Percentiles rank a stretch among this genome's conserved stretches.
Evolutionary conservation across 2,888 invertebrate genomes (phyloP).

Genomic region (Drosophila mulleri): DNA sequence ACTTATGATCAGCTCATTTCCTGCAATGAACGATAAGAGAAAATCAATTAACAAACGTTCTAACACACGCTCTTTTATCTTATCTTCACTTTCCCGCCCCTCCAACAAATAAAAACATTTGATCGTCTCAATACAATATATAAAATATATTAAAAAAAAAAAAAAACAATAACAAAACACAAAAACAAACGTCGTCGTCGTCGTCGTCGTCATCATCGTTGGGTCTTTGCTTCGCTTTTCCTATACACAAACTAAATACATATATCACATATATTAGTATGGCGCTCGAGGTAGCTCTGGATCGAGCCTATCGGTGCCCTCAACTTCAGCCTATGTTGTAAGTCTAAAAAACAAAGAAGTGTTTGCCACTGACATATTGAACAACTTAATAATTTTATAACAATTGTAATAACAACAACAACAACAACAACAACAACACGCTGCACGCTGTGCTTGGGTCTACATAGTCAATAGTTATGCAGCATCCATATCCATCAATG

Average conservation of each 20-base stretch:
- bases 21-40: constrained; percentile 43
- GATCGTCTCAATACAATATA: constrained; percentile 46
- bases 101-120: constrained; percentile 26
- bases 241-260: constrained; percentile 21
- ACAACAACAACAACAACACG: constrained; percentile 28
- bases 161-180: constrained; percentile 31
- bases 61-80: constrained; percentile 74
- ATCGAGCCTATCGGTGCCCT: constrained; percentile 94
- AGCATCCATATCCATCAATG: constrained; percentile 36
- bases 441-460: constrained; percentile 49
- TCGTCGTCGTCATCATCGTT: constrained; percentile 49
- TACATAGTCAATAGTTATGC: constrained; percentile 19
- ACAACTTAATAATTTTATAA: constrained; percentile 24
- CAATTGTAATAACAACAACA: constrained; percentile 26
- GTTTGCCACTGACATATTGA: constrained; percentile 21
- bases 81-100: constrained; percentile 67
- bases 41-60: constrained; percentile 52
- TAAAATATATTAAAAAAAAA: constrained; percentile 9
- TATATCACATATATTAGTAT: constrained; percentile 74
- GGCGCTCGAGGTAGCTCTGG: constrained; percentile 89
- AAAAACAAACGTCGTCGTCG: constrained; percentile 39
- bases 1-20: constrained; percentile 70
- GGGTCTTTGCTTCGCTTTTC: constrained; percentile 39
- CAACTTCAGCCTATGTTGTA: constrained; percentile 89
- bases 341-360: constrained; percentile 86